A percentile compares a stretch with the other conserved stretches of the same genome.
phyloP scores from a whole-genome alignment of 2,113 vertebrate species.

The Oceanites oceanicus region DNA sequence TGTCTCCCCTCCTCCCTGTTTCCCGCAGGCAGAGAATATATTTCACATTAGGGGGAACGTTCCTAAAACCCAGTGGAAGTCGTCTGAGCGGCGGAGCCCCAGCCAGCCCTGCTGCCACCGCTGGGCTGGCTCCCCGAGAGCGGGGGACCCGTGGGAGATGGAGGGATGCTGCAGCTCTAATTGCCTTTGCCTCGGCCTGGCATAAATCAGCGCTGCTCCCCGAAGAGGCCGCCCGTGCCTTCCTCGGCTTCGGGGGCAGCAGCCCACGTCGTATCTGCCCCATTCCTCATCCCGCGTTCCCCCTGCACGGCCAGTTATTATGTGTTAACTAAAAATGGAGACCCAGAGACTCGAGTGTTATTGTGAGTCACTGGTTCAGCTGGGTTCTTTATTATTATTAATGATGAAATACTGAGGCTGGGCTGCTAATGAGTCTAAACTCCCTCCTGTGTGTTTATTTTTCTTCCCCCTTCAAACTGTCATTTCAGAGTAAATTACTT shows the following conservation, averaged over 20 bases:
- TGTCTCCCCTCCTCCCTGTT: background rate
- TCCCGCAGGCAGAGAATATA: background rate
- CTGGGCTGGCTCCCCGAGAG: background rate
- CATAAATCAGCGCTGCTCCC: background rate
- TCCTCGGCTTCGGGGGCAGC: background rate
- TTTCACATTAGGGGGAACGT: background rate
- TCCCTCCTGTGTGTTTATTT: conserved; percentile 71
- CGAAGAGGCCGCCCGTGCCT: background rate
- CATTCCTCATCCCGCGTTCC: background rate
- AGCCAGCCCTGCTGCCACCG: background rate
- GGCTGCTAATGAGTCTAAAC: conserved; percentile 72
- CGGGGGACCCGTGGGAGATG: background rate
- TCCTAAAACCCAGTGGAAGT: background rate
- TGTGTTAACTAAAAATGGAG: background rate
- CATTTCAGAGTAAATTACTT: conserved; percentile 69
- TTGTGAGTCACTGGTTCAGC: background rate
- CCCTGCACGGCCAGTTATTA: background rate
- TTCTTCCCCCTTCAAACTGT: conserved; percentile 59
- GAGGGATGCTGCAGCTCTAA: background rate
- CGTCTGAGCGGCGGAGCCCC: background rate
- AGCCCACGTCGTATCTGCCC: background rate
- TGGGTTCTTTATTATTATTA: conserved; percentile 61
- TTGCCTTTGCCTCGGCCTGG: background rate
- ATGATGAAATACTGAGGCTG: conserved; percentile 67
- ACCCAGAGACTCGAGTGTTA: background rate